These are phyloP conservation scores for Arnoldichthys spilopterus DNA, from an alignment of 2,797 vertebrate species.

Conservation along the genomic window DNA sequence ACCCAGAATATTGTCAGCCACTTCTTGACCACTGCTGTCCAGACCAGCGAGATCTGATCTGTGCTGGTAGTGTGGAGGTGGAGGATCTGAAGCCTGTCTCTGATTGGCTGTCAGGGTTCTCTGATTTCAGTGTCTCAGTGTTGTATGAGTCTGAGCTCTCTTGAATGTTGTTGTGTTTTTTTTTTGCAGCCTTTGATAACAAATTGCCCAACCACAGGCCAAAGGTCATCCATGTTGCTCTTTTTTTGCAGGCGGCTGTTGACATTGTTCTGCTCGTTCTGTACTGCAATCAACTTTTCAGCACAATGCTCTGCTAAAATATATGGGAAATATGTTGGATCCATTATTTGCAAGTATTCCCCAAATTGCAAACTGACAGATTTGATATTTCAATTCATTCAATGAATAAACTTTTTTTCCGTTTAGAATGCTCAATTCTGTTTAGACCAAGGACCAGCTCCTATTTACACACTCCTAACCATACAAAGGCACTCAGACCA, in stretches of 20 bases:
- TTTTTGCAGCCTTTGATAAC: conserved; percentile 5
- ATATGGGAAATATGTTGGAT: no score
- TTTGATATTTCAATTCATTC: no score
- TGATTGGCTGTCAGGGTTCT: conserved; percentile 52
- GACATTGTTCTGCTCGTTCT: neutral
- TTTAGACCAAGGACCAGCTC: no score
- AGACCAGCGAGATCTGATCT: neutral
- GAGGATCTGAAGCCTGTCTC: conserved; percentile 19
- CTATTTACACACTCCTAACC: no score
- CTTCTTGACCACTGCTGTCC: conserved; percentile 2
- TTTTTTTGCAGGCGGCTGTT: neutral
- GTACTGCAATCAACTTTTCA: no score
- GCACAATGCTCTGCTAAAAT: no score
- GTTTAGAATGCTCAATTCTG: no score
- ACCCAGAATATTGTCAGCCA: neutral
- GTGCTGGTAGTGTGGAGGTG: neutral
- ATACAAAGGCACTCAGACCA: no score
- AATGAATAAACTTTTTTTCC: no score
- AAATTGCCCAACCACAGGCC: neutral
- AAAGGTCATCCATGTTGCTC: neutral
- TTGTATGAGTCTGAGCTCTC: neutral
- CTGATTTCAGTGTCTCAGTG: conserved; percentile 18
- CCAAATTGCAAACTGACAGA: no score
- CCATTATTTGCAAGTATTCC: no score
- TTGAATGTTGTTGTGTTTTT: neutral